Evolutionary conservation across 2,113 vertebrate species (phyloP), one percentile per base, ranked within the genome.

Genomic region (Notarius quadriscutis): DNA sequence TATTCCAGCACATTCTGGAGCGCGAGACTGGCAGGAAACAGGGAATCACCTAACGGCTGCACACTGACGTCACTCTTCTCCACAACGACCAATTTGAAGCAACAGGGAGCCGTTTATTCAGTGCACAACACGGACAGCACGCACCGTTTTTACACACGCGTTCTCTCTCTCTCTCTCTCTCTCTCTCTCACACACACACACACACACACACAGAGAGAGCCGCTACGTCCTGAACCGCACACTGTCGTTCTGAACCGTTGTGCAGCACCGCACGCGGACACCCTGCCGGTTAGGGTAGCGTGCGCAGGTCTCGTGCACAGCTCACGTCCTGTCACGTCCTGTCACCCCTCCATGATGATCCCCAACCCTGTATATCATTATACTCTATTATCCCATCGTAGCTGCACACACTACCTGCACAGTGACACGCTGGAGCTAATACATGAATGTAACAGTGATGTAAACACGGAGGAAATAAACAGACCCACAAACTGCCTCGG

Each of bases 401-500:
- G 34, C 34, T 41, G 20, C 22, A 22, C 20, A 62, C 1, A 8
- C 1, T 25, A 3, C 62, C 57, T 60, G 30, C 65, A 67, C 11
- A 11, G 9, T 67, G n/a, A 67, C 25, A 67, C n/a, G 9, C 63
- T 69, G 15, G 9, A 69, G 11, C 65, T 69, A 69, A 75, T 10
- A 27, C 9, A 65, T 65, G 2, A 8, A n/a, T 65, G 14, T 9
- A 58, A 17, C 53, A 60, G 48, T 1, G 12, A 81, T 15, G 20
- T 27, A 63, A 78, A 81, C 60, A 69, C n/a, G n/a, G 34, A 81
- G 67, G 34, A 85, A 65, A 78, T 78, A 55, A 58, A 65, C 34
- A 69, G 8, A 86, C 53, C n/a, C 74, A 78, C 81, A 71, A 71
- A 79, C 81, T 83, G 84, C 27, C 81, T 78, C 81, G 82, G 90